Evolutionary conservation across 2,888 invertebrate species (phyloP).

Genomic region (Dasysyrphus albostriatus): DNA sequence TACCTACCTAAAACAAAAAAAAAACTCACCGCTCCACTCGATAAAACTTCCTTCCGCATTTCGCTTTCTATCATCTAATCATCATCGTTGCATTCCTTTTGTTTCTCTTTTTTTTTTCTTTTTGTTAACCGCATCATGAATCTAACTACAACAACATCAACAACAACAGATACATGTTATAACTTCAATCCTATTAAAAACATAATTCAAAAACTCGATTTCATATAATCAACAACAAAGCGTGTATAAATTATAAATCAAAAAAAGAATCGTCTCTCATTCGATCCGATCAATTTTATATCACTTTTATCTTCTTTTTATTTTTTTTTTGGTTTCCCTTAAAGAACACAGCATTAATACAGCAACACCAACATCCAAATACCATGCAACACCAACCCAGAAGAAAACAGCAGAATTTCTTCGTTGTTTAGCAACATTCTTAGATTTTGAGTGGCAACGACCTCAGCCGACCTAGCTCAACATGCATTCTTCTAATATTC

Average conservation of each 20-base stretch:
- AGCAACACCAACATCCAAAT: slow-evolving; percentile 13
- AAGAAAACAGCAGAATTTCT: slow-evolving; percentile 31
- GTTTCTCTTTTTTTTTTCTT: slow-evolving; percentile 32
- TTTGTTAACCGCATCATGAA: slow-evolving; percentile 29
- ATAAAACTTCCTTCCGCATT: slow-evolving; percentile 75
- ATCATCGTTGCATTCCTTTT: slow-evolving; percentile 51
- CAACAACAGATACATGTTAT: slow-evolving; percentile 8
- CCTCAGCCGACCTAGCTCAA: slow-evolving; percentile 76
- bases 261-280: slow-evolving; percentile 26
- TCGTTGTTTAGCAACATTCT: slow-evolving; percentile 73
- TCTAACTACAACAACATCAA: neutral
- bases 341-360: neutral
- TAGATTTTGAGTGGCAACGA: slow-evolving; percentile 76
- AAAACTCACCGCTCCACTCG: slow-evolving; percentile 65
- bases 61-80: slow-evolving; percentile 75
- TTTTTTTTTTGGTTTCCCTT: neutral
- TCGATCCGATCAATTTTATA: slow-evolving; percentile 27
- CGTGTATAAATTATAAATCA: slow-evolving; percentile 15
- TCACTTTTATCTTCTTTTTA: slow-evolving; percentile 1
- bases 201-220: slow-evolving; percentile 43
- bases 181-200: slow-evolving; percentile 36
- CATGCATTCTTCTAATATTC: slow-evolving; percentile 75
- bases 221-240: slow-evolving; percentile 14
- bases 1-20: slow-evolving; percentile 21
- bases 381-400: slow-evolving; percentile 51